Percentiles rank a stretch among this genome's conserved stretches.
phyloP scores from a whole-genome alignment of 1,140 invertebrate species.

The Hylaeus volcanicus region DNA sequence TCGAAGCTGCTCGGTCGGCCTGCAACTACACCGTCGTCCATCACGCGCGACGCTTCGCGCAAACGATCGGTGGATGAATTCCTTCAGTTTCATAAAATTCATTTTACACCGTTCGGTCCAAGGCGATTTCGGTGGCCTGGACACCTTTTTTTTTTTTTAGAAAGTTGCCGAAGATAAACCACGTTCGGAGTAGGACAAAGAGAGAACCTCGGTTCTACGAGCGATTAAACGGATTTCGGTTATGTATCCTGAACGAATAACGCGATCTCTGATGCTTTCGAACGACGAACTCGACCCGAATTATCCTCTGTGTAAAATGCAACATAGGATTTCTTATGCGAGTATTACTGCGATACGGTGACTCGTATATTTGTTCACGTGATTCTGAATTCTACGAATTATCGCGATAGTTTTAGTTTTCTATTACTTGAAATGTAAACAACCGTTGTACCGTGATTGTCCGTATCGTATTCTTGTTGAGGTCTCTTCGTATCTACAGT shows the following conservation, averaged over 20 bases:
- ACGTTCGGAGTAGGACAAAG: neutral
- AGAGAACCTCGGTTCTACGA: neutral
- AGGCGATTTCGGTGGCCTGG: constrained; percentile 58
- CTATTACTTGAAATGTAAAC: too few relatives aligned
- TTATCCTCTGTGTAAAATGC: too few relatives aligned
- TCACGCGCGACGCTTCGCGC: neutral
- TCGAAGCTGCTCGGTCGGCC: neutral
- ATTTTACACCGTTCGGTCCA: neutral
- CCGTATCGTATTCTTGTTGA: too few relatives aligned
- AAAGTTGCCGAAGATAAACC: constrained; percentile 53
- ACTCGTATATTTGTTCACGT: too few relatives aligned
- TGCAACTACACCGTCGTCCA: neutral
- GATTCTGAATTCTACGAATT: too few relatives aligned
- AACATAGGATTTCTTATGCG: too few relatives aligned
- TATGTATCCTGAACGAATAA: neutral
- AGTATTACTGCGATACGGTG: too few relatives aligned
- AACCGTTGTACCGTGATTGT: too few relatives aligned
- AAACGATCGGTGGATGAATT: neutral
- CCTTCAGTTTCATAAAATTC: constrained; percentile 16
- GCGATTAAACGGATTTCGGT: neutral
- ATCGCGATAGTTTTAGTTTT: too few relatives aligned
- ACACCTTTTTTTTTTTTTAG: constrained; percentile 56
- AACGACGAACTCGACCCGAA: too few relatives aligned
- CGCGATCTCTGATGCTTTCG: too few relatives aligned
- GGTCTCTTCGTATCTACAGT: too few relatives aligned